Percentiles rank a stretch among this genome's conserved stretches.
Conservation (phyloP, 2,888 invertebrate genomes). For the Trissoscelio sp. region DNA sequence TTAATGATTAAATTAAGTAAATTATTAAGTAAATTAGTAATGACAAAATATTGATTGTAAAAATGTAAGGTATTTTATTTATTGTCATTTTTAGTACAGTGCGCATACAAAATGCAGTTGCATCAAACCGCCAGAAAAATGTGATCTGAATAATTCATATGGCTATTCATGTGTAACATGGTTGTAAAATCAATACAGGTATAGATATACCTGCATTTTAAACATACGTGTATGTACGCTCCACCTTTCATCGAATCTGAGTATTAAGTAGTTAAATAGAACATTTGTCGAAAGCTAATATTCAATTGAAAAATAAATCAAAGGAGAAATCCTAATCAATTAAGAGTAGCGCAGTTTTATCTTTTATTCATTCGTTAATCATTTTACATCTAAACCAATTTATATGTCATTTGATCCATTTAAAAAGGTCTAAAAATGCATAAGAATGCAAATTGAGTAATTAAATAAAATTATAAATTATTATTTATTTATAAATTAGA, state of each 20-base stretch:
- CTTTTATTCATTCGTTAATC: neutral
- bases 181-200: conserved; percentile 19
- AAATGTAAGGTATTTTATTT: too few relatives aligned
- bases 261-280: conserved; percentile 9
- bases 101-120: too few relatives aligned
- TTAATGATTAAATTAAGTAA: too few relatives aligned
- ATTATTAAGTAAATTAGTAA: too few relatives aligned
- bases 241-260: neutral
- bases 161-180: conserved; percentile 17
- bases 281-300: neutral
- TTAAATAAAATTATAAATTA: too few relatives aligned
- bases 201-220: neutral
- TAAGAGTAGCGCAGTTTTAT: neutral
- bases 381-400: neutral
- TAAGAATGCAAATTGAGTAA: too few relatives aligned
- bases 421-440: too few relatives aligned
- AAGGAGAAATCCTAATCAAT: conserved; percentile 22
- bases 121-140: too few relatives aligned
- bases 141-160: neutral
- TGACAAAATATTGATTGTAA: too few relatives aligned
- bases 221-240: neutral
- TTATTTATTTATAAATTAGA: too few relatives aligned
- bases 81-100: too few relatives aligned
- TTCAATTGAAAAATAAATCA: neutral
- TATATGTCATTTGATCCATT: neutral